Percentiles rank a stretch among this genome's conserved stretches.
These are phyloP conservation scores for Oncorhynchus kisutch DNA, from an alignment of 2,113 vertebrate species.

Conservation along the genomic window DNA sequence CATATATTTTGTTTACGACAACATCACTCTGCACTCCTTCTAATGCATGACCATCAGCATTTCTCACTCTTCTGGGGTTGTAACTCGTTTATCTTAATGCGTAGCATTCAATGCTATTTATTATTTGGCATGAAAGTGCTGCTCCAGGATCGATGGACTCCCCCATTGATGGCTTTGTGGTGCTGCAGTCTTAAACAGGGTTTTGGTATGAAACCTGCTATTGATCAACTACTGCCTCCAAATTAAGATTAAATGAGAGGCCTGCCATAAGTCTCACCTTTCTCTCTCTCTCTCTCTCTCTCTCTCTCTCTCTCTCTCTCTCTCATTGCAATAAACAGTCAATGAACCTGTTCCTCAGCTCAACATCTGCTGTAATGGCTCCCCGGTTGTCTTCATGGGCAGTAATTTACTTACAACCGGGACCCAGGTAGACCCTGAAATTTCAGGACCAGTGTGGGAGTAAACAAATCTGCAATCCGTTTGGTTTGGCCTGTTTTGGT, in stretches of 20 bases:
- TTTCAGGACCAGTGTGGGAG: constrained; percentile 40
- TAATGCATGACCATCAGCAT: background rate
- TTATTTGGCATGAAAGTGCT: constrained; percentile 21
- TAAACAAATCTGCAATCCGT: background rate
- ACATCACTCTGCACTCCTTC: background rate
- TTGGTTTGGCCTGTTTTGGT: too few relatives aligned
- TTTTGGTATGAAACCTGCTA: constrained; percentile 36
- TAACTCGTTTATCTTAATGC: background rate
- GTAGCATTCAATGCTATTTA: background rate
- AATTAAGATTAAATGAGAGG: constrained; percentile 55
- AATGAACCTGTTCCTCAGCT: constrained; percentile 46
- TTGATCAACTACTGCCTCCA: constrained; percentile 42
- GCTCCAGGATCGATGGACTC: constrained; percentile 18
- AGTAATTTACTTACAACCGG: constrained; percentile 47
- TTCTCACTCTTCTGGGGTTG: background rate
- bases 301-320: constrained; percentile 3
- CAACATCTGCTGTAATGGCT: constrained; percentile 50
- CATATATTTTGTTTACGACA: background rate
- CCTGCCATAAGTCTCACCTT: constrained; percentile 23
- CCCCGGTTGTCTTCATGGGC: constrained; percentile 57
- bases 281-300: background rate
- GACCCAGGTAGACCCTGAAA: constrained; percentile 25
- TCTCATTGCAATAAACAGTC: constrained; percentile 50
- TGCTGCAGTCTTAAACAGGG: constrained; percentile 34
- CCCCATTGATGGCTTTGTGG: constrained; percentile 32